These are phyloP conservation scores for Drosophila dives DNA, from an alignment of 2,888 invertebrate genomes.

Conservation along the genomic window DNA sequence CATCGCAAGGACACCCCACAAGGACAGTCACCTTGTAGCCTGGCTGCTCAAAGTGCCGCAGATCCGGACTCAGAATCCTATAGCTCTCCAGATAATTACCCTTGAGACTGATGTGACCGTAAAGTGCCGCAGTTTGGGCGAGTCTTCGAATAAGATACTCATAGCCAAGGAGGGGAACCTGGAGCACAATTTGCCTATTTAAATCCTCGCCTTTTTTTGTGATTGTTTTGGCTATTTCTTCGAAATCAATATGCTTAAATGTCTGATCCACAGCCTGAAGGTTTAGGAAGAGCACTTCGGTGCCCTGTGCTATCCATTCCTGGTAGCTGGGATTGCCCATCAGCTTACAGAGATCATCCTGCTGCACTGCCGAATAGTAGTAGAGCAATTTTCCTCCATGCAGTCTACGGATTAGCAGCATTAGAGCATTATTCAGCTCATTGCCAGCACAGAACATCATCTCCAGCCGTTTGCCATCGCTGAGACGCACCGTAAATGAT, in stretches of 20 bases:
- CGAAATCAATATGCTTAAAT: constrained; percentile 43
- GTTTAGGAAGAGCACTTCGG: constrained; percentile 56
- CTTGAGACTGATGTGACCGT: constrained; percentile 48
- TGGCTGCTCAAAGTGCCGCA: constrained; percentile 12
- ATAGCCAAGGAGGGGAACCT: constrained; percentile 58
- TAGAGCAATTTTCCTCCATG: constrained; percentile 48
- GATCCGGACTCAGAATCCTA: constrained; percentile 24
- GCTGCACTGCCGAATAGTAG: constrained; percentile 62
- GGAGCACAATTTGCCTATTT: background rate
- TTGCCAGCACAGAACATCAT: constrained; percentile 64
- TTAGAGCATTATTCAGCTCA: constrained; percentile 44
- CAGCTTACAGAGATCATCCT: constrained; percentile 51
- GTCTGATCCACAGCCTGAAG: constrained; percentile 35
- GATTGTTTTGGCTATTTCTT: constrained; percentile 34
- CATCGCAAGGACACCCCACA: background rate
- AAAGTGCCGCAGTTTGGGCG: constrained; percentile 32
- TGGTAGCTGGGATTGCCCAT: constrained; percentile 44
- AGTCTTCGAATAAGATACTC: constrained; percentile 48
- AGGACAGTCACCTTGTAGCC: constrained; percentile 12
- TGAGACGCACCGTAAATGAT: constrained; percentile 51
- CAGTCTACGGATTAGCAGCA: constrained; percentile 53
- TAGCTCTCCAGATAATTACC: constrained; percentile 27
- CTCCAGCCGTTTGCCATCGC: constrained; percentile 54
- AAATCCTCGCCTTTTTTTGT: background rate
- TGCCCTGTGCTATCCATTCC: constrained; percentile 58